These are phyloP conservation scores for Macroramphosus scolopax DNA, from an alignment of 2,797 vertebrate species.

Conservation along the genomic window DNA sequence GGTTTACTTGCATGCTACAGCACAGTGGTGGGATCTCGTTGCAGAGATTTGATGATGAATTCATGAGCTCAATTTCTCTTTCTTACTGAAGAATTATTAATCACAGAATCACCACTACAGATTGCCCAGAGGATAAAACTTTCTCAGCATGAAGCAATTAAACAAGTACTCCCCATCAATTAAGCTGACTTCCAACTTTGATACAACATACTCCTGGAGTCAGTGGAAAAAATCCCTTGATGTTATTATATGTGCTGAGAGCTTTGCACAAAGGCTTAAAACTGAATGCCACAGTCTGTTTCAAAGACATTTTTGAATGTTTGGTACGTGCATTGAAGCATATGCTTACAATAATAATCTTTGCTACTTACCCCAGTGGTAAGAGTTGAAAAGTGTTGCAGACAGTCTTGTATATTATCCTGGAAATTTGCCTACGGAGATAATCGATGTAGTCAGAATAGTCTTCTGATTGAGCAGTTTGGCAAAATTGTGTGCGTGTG, in stretches of 20 bases:
- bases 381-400: conserved; percentile 46
- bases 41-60: conserved; percentile 26
- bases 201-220: conserved; percentile 33
- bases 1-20: conserved; percentile 21
- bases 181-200: conserved; percentile 31
- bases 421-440: conserved; percentile 50
- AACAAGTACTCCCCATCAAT: conserved; percentile 30
- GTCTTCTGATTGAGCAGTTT: conserved; percentile 53
- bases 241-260: conserved; percentile 52
- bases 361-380: conserved; percentile 38
- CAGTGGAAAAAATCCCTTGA: conserved; percentile 47
- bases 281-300: conserved; percentile 26
- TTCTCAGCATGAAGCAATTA: conserved; percentile 52
- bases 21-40: background rate
- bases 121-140: conserved; percentile 47
- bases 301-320: conserved; percentile 38
- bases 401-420: conserved; percentile 65
- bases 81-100: conserved; percentile 39
- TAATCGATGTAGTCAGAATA: conserved; percentile 39
- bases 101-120: conserved; percentile 17
- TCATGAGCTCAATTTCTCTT: conserved; percentile 27
- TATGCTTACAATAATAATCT: conserved; percentile 29
- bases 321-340: conserved; percentile 35
- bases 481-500: conserved; percentile 42
- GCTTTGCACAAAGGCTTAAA: conserved; percentile 32